These are phyloP conservation scores for Progne subis DNA, from an alignment of 2,113 vertebrate species.

Conservation along the genomic window DNA sequence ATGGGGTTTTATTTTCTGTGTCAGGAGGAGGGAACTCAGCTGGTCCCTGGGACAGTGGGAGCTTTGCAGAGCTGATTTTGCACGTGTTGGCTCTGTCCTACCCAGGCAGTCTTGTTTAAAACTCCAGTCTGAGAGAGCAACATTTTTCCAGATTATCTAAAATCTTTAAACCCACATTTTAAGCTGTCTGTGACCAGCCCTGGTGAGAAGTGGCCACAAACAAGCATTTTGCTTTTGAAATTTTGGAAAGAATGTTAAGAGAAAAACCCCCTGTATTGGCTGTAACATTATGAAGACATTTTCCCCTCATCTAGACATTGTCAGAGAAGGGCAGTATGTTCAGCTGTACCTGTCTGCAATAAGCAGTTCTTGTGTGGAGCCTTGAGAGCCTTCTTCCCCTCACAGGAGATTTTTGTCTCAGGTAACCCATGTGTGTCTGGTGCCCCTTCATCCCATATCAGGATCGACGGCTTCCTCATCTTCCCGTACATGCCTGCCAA, in stretches of 20 bases:
- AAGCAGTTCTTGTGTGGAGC: neutral
- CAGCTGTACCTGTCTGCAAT: neutral
- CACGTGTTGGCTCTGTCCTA: neutral
- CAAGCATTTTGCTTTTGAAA: neutral
- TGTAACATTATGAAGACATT: neutral
- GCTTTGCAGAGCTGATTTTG: neutral
- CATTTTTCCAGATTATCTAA: neutral
- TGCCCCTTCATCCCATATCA: constrained; percentile 44
- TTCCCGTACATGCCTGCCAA: constrained; percentile 32
- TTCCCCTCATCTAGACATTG: neutral
- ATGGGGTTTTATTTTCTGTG: neutral
- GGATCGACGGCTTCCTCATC: constrained; percentile 42
- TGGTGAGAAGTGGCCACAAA: neutral
- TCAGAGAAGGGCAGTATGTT: neutral
- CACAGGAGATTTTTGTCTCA: neutral
- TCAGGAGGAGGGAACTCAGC: neutral
- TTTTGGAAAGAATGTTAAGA: neutral
- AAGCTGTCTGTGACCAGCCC: fast-evolving
- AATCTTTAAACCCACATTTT: neutral
- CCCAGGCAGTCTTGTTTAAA: neutral
- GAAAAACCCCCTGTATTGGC: neutral
- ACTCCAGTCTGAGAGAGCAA: neutral
- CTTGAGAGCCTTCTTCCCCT: neutral
- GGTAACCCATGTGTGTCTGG: fast-evolving
- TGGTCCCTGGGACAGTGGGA: neutral